These are phyloP conservation scores for Onthophagus taurus DNA, from an alignment of 1,140 invertebrate species.

Conservation along the genomic window DNA sequence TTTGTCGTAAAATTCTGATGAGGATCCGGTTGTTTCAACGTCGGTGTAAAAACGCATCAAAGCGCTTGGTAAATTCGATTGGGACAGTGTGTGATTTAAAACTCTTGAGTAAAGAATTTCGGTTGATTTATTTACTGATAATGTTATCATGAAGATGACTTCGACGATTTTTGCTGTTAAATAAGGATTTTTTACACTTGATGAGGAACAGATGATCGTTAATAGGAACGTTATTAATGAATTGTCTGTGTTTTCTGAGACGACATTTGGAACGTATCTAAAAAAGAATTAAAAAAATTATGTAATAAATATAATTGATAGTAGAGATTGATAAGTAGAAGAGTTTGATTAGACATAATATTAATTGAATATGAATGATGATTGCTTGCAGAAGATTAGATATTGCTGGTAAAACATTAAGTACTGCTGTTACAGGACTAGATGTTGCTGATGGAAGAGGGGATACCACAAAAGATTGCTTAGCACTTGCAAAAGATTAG, in stretches of 20 bases:
- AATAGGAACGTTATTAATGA: conserved; percentile 81
- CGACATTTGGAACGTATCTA: conserved; percentile 67
- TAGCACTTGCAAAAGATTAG: too few species aligned
- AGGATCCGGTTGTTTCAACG: conserved; percentile 94
- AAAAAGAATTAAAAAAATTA: conserved; percentile 25
- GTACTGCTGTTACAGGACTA: too few species aligned
- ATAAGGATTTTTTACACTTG: conserved; percentile 92
- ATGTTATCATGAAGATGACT: conserved; percentile 87
- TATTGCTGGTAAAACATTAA: too few species aligned
- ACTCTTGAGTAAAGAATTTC: conserved; percentile 45
- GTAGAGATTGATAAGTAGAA: too few species aligned
- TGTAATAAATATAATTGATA: conserved; percentile 1
- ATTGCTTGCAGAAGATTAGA: too few species aligned
- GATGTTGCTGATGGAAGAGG: too few species aligned
- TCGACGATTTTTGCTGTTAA: conserved; percentile 91
- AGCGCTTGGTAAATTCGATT: conserved; percentile 69
- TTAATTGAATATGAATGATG: too few species aligned
- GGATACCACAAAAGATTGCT: too few species aligned
- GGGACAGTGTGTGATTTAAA: conserved; percentile 79
- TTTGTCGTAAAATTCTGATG: conserved; percentile 98
- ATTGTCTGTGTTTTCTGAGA: conserved; percentile 70
- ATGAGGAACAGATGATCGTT: conserved; percentile 78
- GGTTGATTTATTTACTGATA: conserved; percentile 64
- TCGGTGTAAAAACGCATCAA: conserved; percentile 98
- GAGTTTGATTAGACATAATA: too few species aligned